These are phyloP conservation scores for Microtus oregoni DNA, from an alignment of 2,113 vertebrate species.

Conservation along the genomic window DNA sequence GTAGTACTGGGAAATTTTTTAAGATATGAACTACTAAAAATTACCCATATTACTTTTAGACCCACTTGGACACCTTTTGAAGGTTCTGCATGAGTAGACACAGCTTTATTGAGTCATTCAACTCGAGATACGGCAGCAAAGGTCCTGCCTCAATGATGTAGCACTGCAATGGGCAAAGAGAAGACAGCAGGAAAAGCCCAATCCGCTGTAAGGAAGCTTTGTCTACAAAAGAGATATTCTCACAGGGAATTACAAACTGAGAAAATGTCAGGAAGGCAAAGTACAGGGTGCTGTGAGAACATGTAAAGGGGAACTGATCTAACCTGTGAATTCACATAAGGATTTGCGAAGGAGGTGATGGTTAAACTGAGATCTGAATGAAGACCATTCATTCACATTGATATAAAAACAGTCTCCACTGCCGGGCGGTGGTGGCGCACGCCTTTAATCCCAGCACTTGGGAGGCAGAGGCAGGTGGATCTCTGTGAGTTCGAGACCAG, in stretches of 20 bases:
- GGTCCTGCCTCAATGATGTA: not conserved
- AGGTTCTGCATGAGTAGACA: not conserved
- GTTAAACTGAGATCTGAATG: not conserved
- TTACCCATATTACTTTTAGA: not conserved
- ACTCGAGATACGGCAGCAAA: not conserved
- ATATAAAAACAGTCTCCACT: not conserved
- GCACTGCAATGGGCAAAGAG: not conserved
- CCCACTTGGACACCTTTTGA: not conserved
- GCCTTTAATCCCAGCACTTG: no score
- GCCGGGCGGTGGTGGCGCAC: no score
- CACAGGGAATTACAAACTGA: conserved; percentile 38
- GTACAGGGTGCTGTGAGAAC: conserved; percentile 3
- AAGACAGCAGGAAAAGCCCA: not conserved
- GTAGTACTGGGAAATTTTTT: not conserved
- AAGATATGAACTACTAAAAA: not conserved
- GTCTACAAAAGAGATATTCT: not conserved
- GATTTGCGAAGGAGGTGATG: not conserved
- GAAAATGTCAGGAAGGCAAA: conserved; percentile 3
- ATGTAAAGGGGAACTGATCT: not conserved
- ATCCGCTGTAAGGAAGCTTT: not conserved
- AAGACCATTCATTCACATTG: not conserved
- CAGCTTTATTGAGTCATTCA: not conserved
- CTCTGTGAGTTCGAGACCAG: no score
- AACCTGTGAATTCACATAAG: not conserved
- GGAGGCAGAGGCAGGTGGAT: no score